phyloP scores from a whole-genome alignment of 2,113 vertebrate species.

The Coregonus clupeaformis region DNA sequence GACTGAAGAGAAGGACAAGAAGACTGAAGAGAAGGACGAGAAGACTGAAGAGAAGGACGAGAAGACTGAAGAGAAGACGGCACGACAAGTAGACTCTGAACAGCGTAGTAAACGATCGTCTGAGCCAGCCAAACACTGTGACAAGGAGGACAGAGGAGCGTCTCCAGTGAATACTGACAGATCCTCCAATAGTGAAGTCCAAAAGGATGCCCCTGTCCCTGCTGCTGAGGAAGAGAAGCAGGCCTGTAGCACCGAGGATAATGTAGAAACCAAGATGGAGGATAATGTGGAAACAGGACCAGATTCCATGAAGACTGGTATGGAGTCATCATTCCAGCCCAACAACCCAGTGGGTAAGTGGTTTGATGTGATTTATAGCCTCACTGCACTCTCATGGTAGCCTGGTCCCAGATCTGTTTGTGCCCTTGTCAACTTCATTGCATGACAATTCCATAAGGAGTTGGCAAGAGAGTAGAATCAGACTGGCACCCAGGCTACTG shows the following conservation, averaged over 20 bases:
- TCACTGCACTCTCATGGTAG: too few species aligned
- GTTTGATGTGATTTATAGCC: neutral
- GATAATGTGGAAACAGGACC: neutral
- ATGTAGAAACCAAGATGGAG: neutral
- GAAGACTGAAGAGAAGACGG: too few species aligned
- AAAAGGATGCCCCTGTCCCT: neutral
- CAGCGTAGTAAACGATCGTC: neutral
- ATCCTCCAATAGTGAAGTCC: neutral
- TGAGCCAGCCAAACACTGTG: neutral
- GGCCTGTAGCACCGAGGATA: neutral
- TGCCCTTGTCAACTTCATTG: too few species aligned
- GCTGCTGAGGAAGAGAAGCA: neutral
- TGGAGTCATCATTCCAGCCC: constrained; percentile 73
- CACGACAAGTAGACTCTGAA: neutral
- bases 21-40: neutral
- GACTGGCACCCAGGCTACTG: too few species aligned
- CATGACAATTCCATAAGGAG: too few species aligned
- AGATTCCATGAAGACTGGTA: neutral
- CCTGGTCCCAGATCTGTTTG: too few species aligned
- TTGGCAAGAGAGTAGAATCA: too few species aligned
- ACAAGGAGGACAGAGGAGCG: neutral
- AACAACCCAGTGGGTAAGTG: constrained; percentile 84
- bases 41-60: neutral
- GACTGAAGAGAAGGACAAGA: too few species aligned
- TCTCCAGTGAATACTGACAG: neutral